Conservation (phyloP, 1,140 invertebrate species). For the Zelostemma sp. region DNA sequence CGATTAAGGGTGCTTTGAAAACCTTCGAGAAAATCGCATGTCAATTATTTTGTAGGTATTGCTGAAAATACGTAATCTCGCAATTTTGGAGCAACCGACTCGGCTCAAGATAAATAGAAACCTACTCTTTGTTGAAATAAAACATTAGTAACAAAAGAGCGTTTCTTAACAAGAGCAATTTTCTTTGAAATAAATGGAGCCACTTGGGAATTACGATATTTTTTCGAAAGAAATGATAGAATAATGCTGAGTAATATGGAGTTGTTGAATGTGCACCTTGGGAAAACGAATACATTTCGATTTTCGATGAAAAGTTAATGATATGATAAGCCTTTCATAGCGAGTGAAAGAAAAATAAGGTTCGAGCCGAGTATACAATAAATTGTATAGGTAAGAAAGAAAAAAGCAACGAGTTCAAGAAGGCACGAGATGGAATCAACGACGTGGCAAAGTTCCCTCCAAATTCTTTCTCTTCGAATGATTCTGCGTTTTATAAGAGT, state of each 20-base stretch:
- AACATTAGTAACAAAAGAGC: no score
- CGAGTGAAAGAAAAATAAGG: not conserved
- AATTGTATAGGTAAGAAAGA: not conserved
- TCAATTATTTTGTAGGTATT: no score
- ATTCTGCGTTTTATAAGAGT: constrained; percentile 27
- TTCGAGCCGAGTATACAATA: not conserved
- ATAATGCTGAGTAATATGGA: not conserved
- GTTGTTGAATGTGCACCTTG: not conserved
- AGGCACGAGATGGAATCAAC: not conserved
- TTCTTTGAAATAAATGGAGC: no score
- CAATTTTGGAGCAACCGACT: no score
- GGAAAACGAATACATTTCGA: no score
- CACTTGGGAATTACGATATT: not conserved
- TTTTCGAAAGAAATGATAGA: not conserved
- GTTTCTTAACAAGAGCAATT: no score
- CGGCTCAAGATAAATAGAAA: no score
- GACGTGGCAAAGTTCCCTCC: constrained; percentile 14
- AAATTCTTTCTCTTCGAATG: constrained; percentile 20
- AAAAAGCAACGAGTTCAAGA: not conserved
- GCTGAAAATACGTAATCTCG: no score
- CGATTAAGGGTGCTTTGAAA: no score
- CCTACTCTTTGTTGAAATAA: no score
- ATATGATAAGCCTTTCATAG: not conserved
- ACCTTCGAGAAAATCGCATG: no score
- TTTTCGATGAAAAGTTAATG: not conserved